phyloP scores from a whole-genome alignment of 1,140 invertebrate genomes.

The Panulirus ornatus region DNA sequence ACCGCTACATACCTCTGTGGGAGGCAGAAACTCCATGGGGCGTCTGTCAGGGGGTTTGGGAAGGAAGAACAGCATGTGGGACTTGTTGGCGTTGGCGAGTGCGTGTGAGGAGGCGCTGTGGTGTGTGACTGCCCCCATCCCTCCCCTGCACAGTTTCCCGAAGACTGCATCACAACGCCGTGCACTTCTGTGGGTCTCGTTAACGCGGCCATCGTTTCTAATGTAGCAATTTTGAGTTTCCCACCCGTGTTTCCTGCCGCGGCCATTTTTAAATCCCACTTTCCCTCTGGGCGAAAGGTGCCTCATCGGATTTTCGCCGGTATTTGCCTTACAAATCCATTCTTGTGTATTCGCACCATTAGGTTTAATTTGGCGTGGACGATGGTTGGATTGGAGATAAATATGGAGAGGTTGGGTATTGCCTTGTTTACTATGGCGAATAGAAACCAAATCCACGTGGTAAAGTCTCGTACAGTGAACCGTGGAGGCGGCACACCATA shows the following conservation, averaged over 20 bases:
- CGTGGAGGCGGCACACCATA: too few species aligned
- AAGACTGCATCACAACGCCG: background rate
- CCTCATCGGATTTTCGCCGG: background rate
- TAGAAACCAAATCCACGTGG: too few species aligned
- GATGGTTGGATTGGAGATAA: too few species aligned
- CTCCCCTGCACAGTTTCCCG: background rate
- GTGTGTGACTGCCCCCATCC: background rate
- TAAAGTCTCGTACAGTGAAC: too few species aligned
- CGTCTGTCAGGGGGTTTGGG: too few species aligned
- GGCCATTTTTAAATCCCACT: constrained; percentile 1
- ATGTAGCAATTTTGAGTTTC: background rate
- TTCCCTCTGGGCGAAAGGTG: background rate
- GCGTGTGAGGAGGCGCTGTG: background rate
- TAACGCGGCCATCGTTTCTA: background rate
- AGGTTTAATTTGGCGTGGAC: too few species aligned
- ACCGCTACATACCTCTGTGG: background rate
- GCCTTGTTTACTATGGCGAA: too few species aligned
- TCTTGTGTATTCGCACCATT: too few species aligned
- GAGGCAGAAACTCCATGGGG: background rate
- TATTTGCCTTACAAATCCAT: too few species aligned
- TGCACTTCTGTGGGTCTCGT: background rate
- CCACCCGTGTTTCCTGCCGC: background rate
- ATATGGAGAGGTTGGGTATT: too few species aligned
- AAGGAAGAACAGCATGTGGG: too few species aligned
- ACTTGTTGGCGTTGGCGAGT: too few species aligned